phyloP scores from a whole-genome alignment of 2,113 vertebrate species.

The Hylia prasina region DNA sequence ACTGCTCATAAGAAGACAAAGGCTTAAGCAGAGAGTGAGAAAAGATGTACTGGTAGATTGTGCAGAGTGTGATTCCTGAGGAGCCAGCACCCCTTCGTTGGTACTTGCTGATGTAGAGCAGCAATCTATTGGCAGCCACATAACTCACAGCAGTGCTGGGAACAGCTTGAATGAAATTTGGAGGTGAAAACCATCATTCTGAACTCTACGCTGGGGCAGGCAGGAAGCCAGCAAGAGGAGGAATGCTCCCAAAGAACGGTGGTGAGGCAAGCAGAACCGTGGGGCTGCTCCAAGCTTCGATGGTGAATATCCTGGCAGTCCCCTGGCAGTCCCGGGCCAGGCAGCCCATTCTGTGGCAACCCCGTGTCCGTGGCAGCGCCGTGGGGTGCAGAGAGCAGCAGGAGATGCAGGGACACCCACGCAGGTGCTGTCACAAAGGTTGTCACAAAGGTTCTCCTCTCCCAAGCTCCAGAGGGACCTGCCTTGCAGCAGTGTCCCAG shows the following conservation, averaged over 20 bases:
- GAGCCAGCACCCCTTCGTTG: neutral
- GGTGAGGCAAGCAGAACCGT: neutral
- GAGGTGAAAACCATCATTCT: neutral
- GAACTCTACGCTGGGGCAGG: neutral
- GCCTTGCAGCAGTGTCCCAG: neutral
- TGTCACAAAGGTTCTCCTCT: neutral
- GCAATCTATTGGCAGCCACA: neutral
- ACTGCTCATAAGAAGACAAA: neutral
- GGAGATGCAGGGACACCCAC: rapidly evolving
- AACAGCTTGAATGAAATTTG: neutral
- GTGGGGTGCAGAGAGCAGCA: rapidly evolving
- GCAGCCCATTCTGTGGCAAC: neutral
- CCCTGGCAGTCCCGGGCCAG: neutral
- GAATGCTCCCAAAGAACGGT: neutral
- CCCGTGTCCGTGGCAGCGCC: rapidly evolving
- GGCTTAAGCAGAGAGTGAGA: neutral
- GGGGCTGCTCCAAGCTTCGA: neutral
- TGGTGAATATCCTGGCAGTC: neutral
- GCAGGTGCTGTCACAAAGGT: neutral
- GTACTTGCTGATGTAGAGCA: neutral
- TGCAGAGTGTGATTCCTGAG: neutral
- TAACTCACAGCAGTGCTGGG: neutral
- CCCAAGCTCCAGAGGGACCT: too few species aligned
- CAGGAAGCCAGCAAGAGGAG: neutral
- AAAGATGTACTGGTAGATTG: neutral